A percentile compares a stretch with the other conserved stretches of the same genome.
Evolutionary conservation across 1,140 invertebrate species (phyloP).

Genomic region (Adelges cooleyi): DNA sequence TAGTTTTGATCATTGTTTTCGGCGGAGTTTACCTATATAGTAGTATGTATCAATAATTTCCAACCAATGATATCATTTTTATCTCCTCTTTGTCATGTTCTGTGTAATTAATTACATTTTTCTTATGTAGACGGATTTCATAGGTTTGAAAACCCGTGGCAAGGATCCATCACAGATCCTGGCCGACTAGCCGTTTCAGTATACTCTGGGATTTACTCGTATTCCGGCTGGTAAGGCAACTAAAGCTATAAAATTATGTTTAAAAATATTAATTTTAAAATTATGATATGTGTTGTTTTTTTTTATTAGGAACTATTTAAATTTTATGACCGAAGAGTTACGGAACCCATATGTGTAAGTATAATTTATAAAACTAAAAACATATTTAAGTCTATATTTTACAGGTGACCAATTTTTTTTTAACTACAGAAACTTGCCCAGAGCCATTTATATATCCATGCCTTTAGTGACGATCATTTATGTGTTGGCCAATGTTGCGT

Average conservation of each 20-base stretch:
- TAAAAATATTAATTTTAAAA: background rate
- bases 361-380: too few relatives aligned
- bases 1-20: conserved; percentile 67
- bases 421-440: conserved; percentile 77
- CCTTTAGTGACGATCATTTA: conserved; percentile 85
- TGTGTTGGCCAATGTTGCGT: conserved; percentile 83
- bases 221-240: conserved; percentile 73
- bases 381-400: conserved; percentile 14
- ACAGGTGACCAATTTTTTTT: conserved; percentile 16
- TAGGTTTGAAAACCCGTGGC: conserved; percentile 69
- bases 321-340: conserved; percentile 95
- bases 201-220: conserved; percentile 92
- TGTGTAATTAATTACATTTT: conserved; percentile 36
- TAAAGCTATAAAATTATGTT: background rate
- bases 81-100: background rate
- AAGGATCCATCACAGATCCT: conserved; percentile 61
- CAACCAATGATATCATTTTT: background rate
- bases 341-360: conserved; percentile 76
- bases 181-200: conserved; percentile 80
- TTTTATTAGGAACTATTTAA: conserved; percentile 61
- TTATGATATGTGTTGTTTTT: conserved; percentile 17
- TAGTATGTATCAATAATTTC: too few relatives aligned
- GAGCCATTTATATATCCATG: conserved; percentile 86
- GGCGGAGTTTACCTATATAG: conserved; percentile 63
- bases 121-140: conserved; percentile 8